Base-by-base conservation (phyloP, 2,888 invertebrate species). In the Meta bourneti region DNA sequence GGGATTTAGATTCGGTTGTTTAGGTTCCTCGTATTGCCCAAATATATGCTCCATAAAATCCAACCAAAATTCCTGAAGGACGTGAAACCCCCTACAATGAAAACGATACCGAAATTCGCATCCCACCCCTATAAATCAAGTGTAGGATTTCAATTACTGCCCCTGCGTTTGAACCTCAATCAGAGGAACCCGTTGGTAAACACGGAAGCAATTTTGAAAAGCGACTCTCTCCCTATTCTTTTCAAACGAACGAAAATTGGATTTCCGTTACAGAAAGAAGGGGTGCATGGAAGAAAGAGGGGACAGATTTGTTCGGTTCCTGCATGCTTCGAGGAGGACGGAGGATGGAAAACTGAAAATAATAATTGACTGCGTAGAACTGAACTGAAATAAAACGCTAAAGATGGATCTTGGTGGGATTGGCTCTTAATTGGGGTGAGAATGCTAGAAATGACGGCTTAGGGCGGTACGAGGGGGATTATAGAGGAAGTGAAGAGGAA, bases 361-460 rank as follows among this genome's bases (percentile, higher is more conserved):
- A 61, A 61, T 61, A 61, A 61, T 61, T 61, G 61, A 61, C 74
- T 19, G 19, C 34, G 20, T 74, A 19, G 74, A 19, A 74, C n/a
- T 61, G 20, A 74, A 34, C 20, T 34, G 74, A 34, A 34, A 74
- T 74, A 19, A 74, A 74, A 69, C 69, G 5, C 69, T n/a, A 0
- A n/a, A 69, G 69, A 69, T 69, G 69, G 69, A 69, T 69, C 69
- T 16, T n/a, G 16, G 69, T 69, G 69, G 69, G 69, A 69, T n/a
- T n/a, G 69, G 34, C 19, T 20, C 19, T 74, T 74, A 74, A 74
- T 74, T 74, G 74, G 74, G 74, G 74, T 34, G 19, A 19, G 20
- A 34, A 34, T 74, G 19, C 34, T 34, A 19, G 74, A 74, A 74
- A 20, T 74, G 19, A 61, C 11, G 61, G 16, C 61, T 61, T 11